A percentile compares a stretch with the other conserved stretches of the same genome.
phyloP scores from a whole-genome alignment of 2,888 invertebrate species.

The Pseudeuparius sepicola region DNA sequence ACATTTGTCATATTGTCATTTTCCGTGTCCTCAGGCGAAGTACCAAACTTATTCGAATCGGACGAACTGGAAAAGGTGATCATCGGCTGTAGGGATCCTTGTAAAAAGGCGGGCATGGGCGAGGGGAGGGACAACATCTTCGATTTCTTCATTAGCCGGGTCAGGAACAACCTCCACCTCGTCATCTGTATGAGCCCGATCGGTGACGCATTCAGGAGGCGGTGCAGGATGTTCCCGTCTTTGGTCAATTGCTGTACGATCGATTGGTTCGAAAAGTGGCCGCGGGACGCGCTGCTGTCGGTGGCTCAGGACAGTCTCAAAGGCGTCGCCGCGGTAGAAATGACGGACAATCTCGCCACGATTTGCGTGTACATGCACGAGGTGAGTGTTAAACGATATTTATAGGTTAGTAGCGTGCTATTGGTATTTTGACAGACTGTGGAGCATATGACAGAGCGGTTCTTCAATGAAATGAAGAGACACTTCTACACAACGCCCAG shows the following conservation, averaged over 20 bases:
- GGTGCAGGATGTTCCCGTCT: slow-evolving; percentile 91
- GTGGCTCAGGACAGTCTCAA: slow-evolving; percentile 67
- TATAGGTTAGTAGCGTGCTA: slow-evolving; percentile 10
- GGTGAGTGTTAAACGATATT: too few species aligned
- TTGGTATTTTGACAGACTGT: too few species aligned
- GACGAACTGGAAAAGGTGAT: slow-evolving; percentile 80
- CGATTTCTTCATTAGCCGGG: slow-evolving; percentile 75
- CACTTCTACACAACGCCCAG: slow-evolving; percentile 88
- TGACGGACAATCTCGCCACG: slow-evolving; percentile 45
- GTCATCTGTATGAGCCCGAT: slow-evolving; percentile 88
- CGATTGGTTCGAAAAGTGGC: slow-evolving; percentile 93
- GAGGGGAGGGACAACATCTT: slow-evolving; percentile 71
- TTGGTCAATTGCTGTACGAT: slow-evolving; percentile 90
- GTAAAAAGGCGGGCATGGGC: slow-evolving; percentile 56
- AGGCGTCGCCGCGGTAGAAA: slow-evolving; percentile 43
- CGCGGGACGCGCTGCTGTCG: slow-evolving; percentile 73
- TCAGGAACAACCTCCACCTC: slow-evolving; percentile 73
- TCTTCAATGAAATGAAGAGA: slow-evolving; percentile 73
- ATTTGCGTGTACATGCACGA: slow-evolving; percentile 66
- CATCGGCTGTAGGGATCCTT: slow-evolving; percentile 60
- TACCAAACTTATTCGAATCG: slow-evolving; percentile 81
- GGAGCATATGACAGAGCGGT: slow-evolving; percentile 62
- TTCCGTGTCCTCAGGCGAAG: slow-evolving; percentile 52
- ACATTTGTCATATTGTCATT: too few species aligned
- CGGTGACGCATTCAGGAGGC: slow-evolving; percentile 74